Base-by-base conservation (phyloP, 2,113 vertebrate species). In the Heterotilapia buettikoferi region DNA sequence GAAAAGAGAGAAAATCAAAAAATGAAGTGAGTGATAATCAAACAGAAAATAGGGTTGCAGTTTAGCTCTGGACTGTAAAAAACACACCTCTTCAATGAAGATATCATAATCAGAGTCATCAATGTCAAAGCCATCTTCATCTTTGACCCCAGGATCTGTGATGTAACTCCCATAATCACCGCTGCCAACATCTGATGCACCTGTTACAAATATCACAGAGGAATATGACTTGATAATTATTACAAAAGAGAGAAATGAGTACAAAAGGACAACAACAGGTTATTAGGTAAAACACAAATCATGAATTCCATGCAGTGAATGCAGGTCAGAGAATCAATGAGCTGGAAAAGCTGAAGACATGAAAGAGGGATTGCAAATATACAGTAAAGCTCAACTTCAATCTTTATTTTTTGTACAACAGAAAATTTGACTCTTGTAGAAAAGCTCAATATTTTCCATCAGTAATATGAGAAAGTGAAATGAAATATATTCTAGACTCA, bases 81-180 rank as follows among this genome's bases (percentile, higher is more conserved):
- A 88, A 38, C 61, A 2, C 95, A 99, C 98, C 97, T 99, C 97
- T 88, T 99, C 98, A 54, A 98, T 97, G 82, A 98, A 98, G 78
- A 98, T 88, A 83, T 98, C 98, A 5, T 98, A 97, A 93, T 99
- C 98, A 1, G 98, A 97, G 90, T 98, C 97, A 29, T 99, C 98
- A 1, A 97, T 87, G 68, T 96, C 96, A 82, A 97, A 97, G 29
- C 95, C 95, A 24, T 98, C 97, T 6, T 97, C 97, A 24, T 98
- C 97, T 63, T 93, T 92, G 56, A 83, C 89, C 54, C 93, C 93
- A 7, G 93, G 91, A 50, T 97, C 94, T 12, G 97, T 97, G 88
- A 95, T 19, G 40, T 97, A 97, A 18, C 13, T 95, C 3, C 97
- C 96, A 12, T 96, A 96, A 82, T 82, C 97, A 68, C 97, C 97